Evolutionary conservation across 2,797 vertebrate genomes (phyloP).

Genomic region (Oryzias sinensis): DNA sequence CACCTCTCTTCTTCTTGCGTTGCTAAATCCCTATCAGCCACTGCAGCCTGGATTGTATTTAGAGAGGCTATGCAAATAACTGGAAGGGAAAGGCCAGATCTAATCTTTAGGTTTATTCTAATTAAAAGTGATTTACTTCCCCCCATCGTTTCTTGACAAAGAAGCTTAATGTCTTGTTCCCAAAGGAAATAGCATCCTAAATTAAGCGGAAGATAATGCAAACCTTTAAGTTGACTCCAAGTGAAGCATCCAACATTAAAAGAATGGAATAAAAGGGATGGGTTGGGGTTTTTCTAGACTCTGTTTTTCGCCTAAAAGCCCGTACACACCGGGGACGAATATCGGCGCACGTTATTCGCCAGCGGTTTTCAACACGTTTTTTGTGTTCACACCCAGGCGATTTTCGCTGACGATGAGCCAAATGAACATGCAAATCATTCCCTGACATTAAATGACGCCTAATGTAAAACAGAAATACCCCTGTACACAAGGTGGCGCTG

Average conservation of each 20-base stretch:
- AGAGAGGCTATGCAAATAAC: constrained; percentile 66
- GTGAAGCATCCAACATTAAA: constrained; percentile 25
- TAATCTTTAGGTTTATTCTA: constrained; percentile 78
- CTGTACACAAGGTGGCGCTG: no score
- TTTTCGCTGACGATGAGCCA: no score
- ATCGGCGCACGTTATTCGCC: no score
- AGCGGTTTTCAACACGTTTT: no score
- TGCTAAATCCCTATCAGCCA: constrained; percentile 69
- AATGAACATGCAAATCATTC: no score
- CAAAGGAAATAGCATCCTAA: constrained; percentile 59
- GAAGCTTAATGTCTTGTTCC: constrained; percentile 66
- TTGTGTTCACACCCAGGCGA: no score
- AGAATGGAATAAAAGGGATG: background rate
- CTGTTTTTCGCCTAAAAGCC: no score
- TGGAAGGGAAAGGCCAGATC: constrained; percentile 58
- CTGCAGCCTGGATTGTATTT: constrained; percentile 37
- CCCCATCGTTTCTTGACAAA: constrained; percentile 49
- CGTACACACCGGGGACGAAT: no score
- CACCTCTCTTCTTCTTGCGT: constrained; percentile 55
- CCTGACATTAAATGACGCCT: no score
- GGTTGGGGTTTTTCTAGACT: background rate
- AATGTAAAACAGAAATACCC: no score
- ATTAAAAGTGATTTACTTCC: constrained; percentile 80
- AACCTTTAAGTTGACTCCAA: constrained; percentile 56
- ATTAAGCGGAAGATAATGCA: constrained; percentile 60